These are phyloP conservation scores for Philereme transversata DNA, from an alignment of 2,888 invertebrate species.

Conservation along the genomic window DNA sequence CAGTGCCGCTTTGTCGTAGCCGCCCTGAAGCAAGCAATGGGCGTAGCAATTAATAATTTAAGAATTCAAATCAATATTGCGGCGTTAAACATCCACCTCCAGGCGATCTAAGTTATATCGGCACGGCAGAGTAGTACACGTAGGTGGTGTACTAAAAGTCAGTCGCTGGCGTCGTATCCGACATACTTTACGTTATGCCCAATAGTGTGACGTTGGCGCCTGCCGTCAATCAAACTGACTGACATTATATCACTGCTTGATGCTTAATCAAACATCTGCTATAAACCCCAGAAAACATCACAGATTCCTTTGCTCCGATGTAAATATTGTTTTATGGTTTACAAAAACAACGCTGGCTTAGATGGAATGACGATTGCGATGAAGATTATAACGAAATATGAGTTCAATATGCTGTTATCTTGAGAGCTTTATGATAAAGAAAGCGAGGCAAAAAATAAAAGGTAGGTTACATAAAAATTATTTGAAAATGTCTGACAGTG, in stretches of 20 bases:
- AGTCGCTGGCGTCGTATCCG: slow-evolving; percentile 15
- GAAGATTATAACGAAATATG: slow-evolving; percentile 9
- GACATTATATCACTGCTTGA: slow-evolving; percentile 62
- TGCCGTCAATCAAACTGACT: slow-evolving; percentile 67
- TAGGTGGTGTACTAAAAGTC: slow-evolving; percentile 4
- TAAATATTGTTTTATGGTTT: slow-evolving; percentile 44
- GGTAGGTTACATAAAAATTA: slow-evolving; percentile 27
- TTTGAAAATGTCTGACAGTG: slow-evolving; percentile 39
- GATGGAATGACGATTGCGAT: slow-evolving; percentile 18
- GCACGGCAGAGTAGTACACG: background rate
- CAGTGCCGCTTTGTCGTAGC: too few species aligned
- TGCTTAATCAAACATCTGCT: slow-evolving; percentile 58
- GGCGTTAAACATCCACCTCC: too few species aligned
- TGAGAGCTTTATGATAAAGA: slow-evolving; percentile 24
- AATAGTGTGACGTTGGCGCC: slow-evolving; percentile 37
- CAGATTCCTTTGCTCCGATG: slow-evolving; percentile 40
- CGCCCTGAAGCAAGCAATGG: too few species aligned
- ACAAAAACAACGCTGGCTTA: slow-evolving; percentile 42
- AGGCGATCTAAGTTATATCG: too few species aligned
- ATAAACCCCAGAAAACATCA: slow-evolving; percentile 44
- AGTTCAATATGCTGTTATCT: background rate
- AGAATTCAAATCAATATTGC: too few species aligned
- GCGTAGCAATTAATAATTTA: too few species aligned
- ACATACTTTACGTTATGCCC: slow-evolving; percentile 14
- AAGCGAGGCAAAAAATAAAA: slow-evolving; percentile 23